Conservation (phyloP, 37 sponge, comb jelly and placozoan species). For the Halisarca cf. caerulea region DNA sequence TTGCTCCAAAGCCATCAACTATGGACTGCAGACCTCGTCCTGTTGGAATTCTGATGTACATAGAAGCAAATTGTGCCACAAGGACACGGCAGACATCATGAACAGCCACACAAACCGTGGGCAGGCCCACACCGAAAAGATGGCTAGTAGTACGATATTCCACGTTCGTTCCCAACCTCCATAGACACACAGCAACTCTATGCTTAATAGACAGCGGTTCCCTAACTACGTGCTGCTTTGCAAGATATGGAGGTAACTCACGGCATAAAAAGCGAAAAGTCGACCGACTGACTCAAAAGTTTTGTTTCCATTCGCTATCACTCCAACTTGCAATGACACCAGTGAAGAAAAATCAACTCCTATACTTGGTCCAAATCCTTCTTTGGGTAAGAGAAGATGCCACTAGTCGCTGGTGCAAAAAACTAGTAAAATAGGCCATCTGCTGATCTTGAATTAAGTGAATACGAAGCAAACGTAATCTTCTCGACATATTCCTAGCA, state of each 20-base stretch:
- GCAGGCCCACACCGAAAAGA: slow-evolving; percentile 13
- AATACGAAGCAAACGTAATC: neutral
- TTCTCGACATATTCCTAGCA: neutral
- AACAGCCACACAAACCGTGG: slow-evolving; percentile 8
- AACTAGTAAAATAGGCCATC: neutral
- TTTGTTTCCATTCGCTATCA: slow-evolving; percentile 31
- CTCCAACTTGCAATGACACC: neutral
- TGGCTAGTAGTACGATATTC: slow-evolving; percentile 33
- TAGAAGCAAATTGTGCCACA: neutral
- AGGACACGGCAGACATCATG: neutral
- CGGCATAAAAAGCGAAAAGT: slow-evolving; percentile 13
- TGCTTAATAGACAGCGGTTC: neutral
- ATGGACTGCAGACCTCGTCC: neutral
- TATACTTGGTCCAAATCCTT: neutral
- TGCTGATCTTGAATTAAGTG: neutral
- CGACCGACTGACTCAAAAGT: neutral
- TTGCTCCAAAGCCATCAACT: slow-evolving; percentile 1
- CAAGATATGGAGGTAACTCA: neutral
- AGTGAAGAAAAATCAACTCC: neutral
- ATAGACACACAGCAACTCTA: neutral
- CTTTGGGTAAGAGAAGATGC: neutral
- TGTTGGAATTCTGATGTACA: slow-evolving; percentile 11
- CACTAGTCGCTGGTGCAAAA: neutral
- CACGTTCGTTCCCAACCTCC: slow-evolving; percentile 20
- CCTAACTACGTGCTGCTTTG: neutral